These are phyloP conservation scores for Petrocephalus microphthalmus DNA, from an alignment of 2,113 vertebrate species.

Conservation along the genomic window DNA sequence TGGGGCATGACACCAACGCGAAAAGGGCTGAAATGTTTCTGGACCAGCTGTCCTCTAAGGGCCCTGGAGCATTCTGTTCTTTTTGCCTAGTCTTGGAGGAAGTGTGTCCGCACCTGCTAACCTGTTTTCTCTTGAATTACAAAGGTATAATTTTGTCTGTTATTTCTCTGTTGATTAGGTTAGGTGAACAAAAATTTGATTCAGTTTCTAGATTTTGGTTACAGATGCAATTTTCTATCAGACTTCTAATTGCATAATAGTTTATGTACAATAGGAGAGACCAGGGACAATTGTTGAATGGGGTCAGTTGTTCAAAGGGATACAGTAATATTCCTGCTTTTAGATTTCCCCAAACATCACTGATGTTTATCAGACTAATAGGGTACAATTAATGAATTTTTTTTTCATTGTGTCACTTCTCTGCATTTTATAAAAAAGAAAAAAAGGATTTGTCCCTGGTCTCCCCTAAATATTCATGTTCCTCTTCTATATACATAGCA, in stretches of 20 bases:
- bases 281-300: not conserved
- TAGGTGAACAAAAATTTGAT: not conserved
- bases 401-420: not conserved
- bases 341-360: not conserved
- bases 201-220: not conserved
- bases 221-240: not conserved
- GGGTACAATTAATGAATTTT: not conserved
- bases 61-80: conserved; percentile 68
- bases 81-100: conserved; percentile 82
- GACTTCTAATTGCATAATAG: not conserved
- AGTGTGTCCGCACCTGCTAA: conserved; percentile 77
- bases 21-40: conserved; percentile 69
- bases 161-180: not conserved
- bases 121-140: conserved; percentile 74
- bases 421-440: not conserved
- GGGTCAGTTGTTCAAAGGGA: not conserved
- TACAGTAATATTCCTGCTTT: not conserved
- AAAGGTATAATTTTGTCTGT: conserved; percentile 64
- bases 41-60: conserved; percentile 73
- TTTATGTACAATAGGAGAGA: not conserved
- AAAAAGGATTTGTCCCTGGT: no score
- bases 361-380: not conserved
- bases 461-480: not conserved
- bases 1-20: conserved; percentile 58
- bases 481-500: not conserved